A percentile compares a stretch with the other conserved stretches of the same genome.
phyloP scores from a whole-genome alignment of 2,797 vertebrate genomes.

The Rhabdomys pumilio region DNA sequence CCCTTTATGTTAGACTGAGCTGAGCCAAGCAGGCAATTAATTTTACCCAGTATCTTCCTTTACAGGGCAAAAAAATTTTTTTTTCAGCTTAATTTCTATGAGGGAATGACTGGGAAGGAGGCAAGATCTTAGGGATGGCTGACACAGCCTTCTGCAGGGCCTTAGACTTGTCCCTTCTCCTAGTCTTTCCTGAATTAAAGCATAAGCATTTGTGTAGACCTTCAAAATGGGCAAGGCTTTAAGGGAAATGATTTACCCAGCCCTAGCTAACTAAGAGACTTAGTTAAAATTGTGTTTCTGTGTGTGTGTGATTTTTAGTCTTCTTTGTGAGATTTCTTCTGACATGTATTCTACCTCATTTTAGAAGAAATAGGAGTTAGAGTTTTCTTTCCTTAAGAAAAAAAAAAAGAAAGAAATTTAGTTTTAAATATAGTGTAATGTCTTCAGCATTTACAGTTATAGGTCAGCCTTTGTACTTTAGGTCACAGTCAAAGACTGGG shows the following conservation, averaged over 20 bases:
- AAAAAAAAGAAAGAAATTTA: not conserved
- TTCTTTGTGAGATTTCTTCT: constrained; percentile 15
- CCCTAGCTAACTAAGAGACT: not conserved
- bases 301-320: not conserved
- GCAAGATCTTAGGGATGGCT: not conserved
- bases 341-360: not conserved
- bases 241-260: not conserved
- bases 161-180: not conserved
- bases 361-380: constrained; percentile 41
- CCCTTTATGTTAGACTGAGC: not conserved
- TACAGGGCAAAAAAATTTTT: not conserved
- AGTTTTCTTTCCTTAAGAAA: constrained; percentile 19
- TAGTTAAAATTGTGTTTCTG: not conserved
- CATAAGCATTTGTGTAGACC: not conserved
- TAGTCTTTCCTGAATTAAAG: not conserved
- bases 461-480: constrained; percentile 33
- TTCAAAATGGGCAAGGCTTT: not conserved
- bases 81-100: not conserved
- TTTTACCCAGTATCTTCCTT: not conserved
- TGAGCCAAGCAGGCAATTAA: not conserved
- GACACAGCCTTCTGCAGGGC: not conserved
- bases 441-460: constrained; percentile 38
- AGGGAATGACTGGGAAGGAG: not conserved
- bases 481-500: not conserved
- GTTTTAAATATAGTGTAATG: constrained; percentile 18